phyloP scores from a whole-genome alignment of 2,888 invertebrate species.

The Drosophila flavopinicola region DNA sequence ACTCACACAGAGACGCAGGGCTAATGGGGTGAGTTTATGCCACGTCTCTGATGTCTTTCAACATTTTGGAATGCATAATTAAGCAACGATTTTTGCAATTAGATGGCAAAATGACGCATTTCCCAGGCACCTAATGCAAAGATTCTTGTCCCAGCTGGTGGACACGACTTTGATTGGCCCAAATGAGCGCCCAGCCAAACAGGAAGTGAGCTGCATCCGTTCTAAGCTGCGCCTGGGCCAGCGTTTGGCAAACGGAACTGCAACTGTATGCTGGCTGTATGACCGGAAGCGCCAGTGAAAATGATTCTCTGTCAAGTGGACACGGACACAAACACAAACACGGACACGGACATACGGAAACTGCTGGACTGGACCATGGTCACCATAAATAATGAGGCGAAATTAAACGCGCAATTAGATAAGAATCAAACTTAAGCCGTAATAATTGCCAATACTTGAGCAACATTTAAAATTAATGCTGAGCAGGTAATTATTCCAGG shows the following conservation, averaged over 20 bases:
- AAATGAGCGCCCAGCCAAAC: slow-evolving; percentile 71
- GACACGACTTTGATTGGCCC: slow-evolving; percentile 61
- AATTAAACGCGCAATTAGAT: slow-evolving; percentile 73
- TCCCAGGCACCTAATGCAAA: slow-evolving; percentile 49
- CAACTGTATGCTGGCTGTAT: slow-evolving; percentile 57
- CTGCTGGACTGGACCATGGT: slow-evolving; percentile 24
- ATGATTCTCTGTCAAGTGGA: slow-evolving; percentile 43
- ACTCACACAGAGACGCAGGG: background rate
- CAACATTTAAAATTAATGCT: slow-evolving; percentile 53
- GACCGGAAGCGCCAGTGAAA: slow-evolving; percentile 64
- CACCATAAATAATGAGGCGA: slow-evolving; percentile 72
- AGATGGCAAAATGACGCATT: slow-evolving; percentile 64
- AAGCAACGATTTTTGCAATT: slow-evolving; percentile 50
- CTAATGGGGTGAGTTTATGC: slow-evolving; percentile 52
- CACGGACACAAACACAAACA: slow-evolving; percentile 16
- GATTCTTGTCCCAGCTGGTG: slow-evolving; percentile 5
- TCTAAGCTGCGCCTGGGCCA: slow-evolving; percentile 47
- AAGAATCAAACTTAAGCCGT: slow-evolving; percentile 65
- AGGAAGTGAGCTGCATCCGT: slow-evolving; percentile 72
- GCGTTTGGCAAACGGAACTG: slow-evolving; percentile 73
- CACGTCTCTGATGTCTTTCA: slow-evolving; percentile 36
- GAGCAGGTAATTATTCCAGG: slow-evolving; percentile 32
- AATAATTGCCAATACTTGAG: slow-evolving; percentile 60
- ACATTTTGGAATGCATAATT: slow-evolving; percentile 50
- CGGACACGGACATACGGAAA: slow-evolving; percentile 38